Conservation (phyloP, 2,888 invertebrate genomes). For the Pteria penguin region DNA sequence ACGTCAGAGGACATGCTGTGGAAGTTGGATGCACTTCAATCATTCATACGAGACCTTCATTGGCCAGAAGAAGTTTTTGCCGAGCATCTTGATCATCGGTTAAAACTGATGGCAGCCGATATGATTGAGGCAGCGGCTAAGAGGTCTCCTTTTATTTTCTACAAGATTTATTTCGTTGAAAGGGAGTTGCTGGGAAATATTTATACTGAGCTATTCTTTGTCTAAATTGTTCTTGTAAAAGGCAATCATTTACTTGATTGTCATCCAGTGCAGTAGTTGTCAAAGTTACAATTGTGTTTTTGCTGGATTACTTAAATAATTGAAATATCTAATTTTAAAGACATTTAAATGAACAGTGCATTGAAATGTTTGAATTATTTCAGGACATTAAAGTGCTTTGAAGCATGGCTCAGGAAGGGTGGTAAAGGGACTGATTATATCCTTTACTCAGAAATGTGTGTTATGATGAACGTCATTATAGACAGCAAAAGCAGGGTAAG, state of each 20-base stretch:
- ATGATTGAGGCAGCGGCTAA: slow-evolving; percentile 99
- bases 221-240: too few species aligned
- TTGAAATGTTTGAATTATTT: too few species aligned
- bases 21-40: slow-evolving; percentile 98
- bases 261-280: too few species aligned
- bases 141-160: too few species aligned
- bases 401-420: slow-evolving; percentile 82
- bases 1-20: slow-evolving; percentile 99
- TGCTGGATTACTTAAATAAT: too few species aligned
- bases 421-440: slow-evolving; percentile 93
- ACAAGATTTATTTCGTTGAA: neutral
- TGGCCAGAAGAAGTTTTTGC: slow-evolving; percentile 99
- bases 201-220: too few species aligned
- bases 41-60: slow-evolving; percentile 97
- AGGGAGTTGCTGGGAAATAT: too few species aligned
- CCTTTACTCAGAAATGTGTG: slow-evolving; percentile 98
- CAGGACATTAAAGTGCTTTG: slow-evolving; percentile 85
- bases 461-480: slow-evolving; percentile 99
- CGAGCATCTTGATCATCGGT: slow-evolving; percentile 95
- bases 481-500: slow-evolving; percentile 83
- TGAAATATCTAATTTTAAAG: too few species aligned
- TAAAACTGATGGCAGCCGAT: slow-evolving; percentile 98
- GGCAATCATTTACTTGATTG: too few species aligned
- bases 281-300: too few species aligned
- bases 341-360: too few species aligned